Conservation (phyloP, 2,888 invertebrate genomes). For the Frankliniella fusca region DNA sequence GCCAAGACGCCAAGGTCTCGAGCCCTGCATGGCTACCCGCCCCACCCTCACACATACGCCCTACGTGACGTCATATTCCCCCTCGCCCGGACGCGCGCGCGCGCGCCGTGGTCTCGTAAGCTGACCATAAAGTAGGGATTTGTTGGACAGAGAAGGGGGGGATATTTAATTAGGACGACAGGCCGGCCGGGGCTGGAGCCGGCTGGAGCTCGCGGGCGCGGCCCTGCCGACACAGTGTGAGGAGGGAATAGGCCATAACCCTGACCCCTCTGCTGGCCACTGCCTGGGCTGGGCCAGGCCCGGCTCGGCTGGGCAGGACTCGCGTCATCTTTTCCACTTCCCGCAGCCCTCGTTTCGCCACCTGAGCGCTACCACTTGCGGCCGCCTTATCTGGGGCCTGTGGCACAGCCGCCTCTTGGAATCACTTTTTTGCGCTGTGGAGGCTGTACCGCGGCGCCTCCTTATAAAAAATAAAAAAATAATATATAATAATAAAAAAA, state of each 20-base stretch:
- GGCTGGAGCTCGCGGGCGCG: too few relatives aligned
- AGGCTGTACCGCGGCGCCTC: too few relatives aligned
- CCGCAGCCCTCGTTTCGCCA: background rate
- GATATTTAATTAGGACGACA: slow-evolving; percentile 25
- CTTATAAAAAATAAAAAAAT: too few relatives aligned
- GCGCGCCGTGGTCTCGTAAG: background rate
- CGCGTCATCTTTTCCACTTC: background rate
- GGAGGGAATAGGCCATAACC: slow-evolving; percentile 12
- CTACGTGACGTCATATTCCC: slow-evolving; percentile 3
- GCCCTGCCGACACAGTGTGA: background rate
- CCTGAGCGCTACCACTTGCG: background rate
- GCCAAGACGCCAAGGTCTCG: too few relatives aligned
- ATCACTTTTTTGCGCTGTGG: too few relatives aligned
- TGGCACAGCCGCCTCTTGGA: background rate
- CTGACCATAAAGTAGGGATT: slow-evolving; percentile 26
- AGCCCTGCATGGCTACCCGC: background rate
- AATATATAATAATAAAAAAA: too few relatives aligned
- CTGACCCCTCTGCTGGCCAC: background rate
- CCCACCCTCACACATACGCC: background rate
- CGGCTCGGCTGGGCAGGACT: background rate
- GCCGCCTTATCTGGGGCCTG: background rate
- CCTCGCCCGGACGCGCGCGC: background rate
- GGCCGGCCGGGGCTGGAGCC: background rate
- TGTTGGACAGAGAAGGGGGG: background rate
- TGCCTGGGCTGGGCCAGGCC: background rate